Evolutionary conservation across 2,797 vertebrate genomes (phyloP), one percentile per base, ranked within the genome.

Genomic region (Triplophysa bombifrons): DNA sequence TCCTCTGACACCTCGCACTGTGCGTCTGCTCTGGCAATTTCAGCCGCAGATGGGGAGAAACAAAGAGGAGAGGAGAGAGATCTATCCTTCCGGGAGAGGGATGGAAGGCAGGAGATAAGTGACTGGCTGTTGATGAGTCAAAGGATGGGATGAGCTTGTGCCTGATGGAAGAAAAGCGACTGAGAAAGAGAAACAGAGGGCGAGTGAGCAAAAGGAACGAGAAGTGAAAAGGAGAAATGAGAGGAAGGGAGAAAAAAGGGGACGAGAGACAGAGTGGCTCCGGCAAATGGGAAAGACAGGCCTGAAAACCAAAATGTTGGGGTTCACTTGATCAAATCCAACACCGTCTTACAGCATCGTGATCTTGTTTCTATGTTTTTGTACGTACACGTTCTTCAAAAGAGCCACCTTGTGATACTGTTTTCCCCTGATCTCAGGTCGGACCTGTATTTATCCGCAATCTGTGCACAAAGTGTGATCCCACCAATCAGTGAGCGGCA

Each of bases 121-220:
- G 89, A 91, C 88, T 86, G 85, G 84, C 87, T 89, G 80, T 83
- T 88, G 90, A 89, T 91, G 89, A 92, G 89, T 92, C 90, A 88
- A 87, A 90, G 86, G 86, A 85, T 87, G 86, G 84, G 84, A 82
- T 82, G 78, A 80, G 89, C 86, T 14, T 76, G 69, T 74, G 70
- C 41, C 68, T 63, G 69, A 76, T 51, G 64, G 51, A 70, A 70
- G 46, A 78, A 72, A 61, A 41, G 41, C 9, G 20, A 55, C 46
- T 53, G 79, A 82, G 82, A n/a, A 38, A 41, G 20, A n/a, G 51
- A 78, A 1, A 69, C 0, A 17, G 38, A 68, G 56, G 20, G 3
- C 20, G 13, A 38, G 48, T 12, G 6, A 51, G 67, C 55, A 66
- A 53, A 38, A 5, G 19, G 27, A 74, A 34, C 7, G 41, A 6